phyloP scores from a whole-genome alignment of 2,888 invertebrate genomes.

The Drosophila aldrichi region DNA sequence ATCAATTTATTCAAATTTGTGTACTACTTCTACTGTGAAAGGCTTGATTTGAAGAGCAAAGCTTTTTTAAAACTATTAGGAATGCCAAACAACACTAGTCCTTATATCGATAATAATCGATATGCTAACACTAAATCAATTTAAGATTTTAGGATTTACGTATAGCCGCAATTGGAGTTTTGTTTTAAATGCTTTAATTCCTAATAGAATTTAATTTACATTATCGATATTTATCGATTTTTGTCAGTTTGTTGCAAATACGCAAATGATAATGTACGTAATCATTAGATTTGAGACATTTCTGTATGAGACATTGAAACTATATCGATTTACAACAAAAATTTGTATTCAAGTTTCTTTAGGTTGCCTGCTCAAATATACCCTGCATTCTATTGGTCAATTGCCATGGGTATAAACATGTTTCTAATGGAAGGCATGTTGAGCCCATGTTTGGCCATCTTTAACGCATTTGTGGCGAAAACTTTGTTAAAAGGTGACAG shows the following conservation, averaged over 20 bases:
- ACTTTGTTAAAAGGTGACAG: constrained; percentile 38
- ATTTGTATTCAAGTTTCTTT: background rate
- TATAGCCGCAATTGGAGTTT: too few species aligned
- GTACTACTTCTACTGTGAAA: background rate
- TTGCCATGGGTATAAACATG: background rate
- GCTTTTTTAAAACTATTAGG: too few species aligned
- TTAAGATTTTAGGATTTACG: too few species aligned
- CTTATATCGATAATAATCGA: too few species aligned
- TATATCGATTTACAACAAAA: background rate
- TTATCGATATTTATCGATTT: background rate
- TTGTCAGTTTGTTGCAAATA: background rate
- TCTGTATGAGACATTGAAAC: background rate
- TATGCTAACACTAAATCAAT: too few species aligned
- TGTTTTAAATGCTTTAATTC: too few species aligned
- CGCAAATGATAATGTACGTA: too few species aligned
- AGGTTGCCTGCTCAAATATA: background rate
- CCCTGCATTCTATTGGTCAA: background rate
- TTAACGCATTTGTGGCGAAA: constrained; percentile 14
- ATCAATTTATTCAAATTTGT: background rate
- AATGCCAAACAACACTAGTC: too few species aligned
- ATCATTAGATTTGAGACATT: too few species aligned
- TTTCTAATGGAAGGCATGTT: constrained; percentile 52
- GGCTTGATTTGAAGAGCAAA: background rate
- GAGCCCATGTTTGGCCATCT: constrained; percentile 31
- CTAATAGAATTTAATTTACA: too few species aligned